Percentiles rank a stretch among this genome's conserved stretches.
Conservation (phyloP, 2,797 vertebrate species). For the Tinamus major region DNA sequence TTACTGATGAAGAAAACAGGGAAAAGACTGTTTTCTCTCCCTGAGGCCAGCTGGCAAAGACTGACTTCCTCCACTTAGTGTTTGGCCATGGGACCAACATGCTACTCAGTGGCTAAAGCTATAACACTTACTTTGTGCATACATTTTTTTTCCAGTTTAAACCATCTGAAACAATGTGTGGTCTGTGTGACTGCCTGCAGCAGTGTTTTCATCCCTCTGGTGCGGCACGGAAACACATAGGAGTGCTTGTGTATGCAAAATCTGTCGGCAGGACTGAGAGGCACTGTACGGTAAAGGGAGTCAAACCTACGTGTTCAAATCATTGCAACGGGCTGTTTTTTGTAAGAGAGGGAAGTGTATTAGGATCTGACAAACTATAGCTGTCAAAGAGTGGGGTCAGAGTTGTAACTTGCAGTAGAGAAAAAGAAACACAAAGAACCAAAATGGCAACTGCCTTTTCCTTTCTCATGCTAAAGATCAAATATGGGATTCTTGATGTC, state of each 20-base stretch:
- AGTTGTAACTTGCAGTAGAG: background rate
- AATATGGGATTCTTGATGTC: background rate
- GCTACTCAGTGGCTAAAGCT: background rate
- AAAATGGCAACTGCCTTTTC: background rate
- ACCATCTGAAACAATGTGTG: fast-evolving
- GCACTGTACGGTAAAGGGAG: background rate
- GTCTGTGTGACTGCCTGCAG: background rate
- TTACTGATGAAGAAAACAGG: background rate
- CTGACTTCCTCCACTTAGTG: background rate
- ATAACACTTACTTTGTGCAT: background rate
- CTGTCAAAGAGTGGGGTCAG: background rate
- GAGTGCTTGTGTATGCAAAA: background rate
- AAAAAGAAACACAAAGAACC: background rate
- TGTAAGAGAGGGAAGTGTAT: background rate
- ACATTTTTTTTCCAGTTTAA: background rate
- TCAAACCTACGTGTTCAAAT: background rate
- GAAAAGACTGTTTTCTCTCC: background rate
- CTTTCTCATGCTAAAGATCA: background rate
- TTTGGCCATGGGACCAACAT: background rate
- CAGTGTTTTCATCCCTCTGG: background rate
- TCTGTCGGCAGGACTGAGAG: background rate
- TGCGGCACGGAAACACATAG: background rate
- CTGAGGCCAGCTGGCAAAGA: background rate
- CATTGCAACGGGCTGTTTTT: background rate
- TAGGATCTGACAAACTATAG: background rate